These are phyloP conservation scores for Squalus acanthias DNA, from an alignment of 2,797 vertebrate species.

Conservation along the genomic window DNA sequence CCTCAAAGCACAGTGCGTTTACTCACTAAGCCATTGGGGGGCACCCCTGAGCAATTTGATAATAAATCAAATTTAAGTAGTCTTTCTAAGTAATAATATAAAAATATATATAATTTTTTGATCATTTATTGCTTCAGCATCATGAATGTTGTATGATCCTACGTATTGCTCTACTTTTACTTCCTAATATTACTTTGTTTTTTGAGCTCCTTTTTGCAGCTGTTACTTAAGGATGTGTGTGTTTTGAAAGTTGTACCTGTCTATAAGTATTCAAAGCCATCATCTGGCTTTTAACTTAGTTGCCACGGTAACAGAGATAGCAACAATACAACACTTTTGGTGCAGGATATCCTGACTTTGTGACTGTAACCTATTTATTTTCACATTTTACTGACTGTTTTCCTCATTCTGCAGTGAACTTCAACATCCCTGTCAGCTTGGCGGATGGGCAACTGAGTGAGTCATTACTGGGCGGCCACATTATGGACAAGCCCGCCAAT, in stretches of 20 bases:
- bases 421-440: background rate
- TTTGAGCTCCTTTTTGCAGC: background rate
- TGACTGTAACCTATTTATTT: background rate
- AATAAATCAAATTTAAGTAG: background rate
- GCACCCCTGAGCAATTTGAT: background rate
- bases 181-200: background rate
- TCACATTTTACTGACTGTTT: background rate
- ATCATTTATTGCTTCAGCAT: background rate
- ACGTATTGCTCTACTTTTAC: background rate
- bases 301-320: background rate
- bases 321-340: background rate
- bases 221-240: background rate
- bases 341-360: background rate
- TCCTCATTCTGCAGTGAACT: background rate
- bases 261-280: background rate
- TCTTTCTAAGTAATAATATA: background rate
- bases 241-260: background rate
- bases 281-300: background rate
- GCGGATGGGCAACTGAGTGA: background rate
- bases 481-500: background rate
- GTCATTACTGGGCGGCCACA: background rate
- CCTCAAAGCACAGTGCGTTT: background rate
- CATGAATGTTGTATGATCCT: background rate
- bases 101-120: background rate
- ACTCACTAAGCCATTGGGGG: background rate